Evolutionary conservation across 2,888 invertebrate genomes (phyloP), one percentile per base, ranked within the genome.

Genomic region (Rhopalosiphum nymphaeae): DNA sequence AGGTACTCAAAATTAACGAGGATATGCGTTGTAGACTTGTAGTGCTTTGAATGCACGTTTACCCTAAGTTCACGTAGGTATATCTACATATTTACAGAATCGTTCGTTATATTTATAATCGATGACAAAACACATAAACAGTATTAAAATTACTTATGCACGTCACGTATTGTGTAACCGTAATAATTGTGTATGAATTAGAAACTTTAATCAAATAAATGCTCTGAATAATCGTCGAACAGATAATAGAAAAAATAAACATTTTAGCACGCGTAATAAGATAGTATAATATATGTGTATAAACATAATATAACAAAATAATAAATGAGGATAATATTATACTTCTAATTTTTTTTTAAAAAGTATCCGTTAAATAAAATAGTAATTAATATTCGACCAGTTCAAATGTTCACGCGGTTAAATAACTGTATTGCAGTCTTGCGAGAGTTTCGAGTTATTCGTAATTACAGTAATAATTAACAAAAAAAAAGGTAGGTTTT

Each of bases 401-500:
- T 91, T 91, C 3, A 84, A 84, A 84, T 42, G 49, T 90, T 36
- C 13, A 90, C 36, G 1, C 3, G 25, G 46, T 36, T 49, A 49
- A 36, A 67, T 67, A 67, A 67, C 67, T 49, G 42, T 29, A 21
- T 46, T n/a, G 1, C 10, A 10, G 88, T 42, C 5, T 16, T 29
- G 10, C 1, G 4, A 78, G 21, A 46, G 11, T 90, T 49, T 11
- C 36, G n/a, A n/a, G 16, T n/a, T 67, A n/a, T 67, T 67, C 10
- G 5, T 46, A 9, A 42, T 91, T 84, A 42, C 3, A 36, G 29
- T 36, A 56, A 56, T 91, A 85, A 57, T 91, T 57, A 56, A 91
- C 85, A 85, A 44, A 42, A 91, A 91, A 85, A 91, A 91, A 57
- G 9, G 9, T 85, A 29, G 26, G 16, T n/a, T 78, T 78, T 36